Evolutionary conservation across 2,888 invertebrate species (phyloP).

Genomic region (Oligia strigilis): DNA sequence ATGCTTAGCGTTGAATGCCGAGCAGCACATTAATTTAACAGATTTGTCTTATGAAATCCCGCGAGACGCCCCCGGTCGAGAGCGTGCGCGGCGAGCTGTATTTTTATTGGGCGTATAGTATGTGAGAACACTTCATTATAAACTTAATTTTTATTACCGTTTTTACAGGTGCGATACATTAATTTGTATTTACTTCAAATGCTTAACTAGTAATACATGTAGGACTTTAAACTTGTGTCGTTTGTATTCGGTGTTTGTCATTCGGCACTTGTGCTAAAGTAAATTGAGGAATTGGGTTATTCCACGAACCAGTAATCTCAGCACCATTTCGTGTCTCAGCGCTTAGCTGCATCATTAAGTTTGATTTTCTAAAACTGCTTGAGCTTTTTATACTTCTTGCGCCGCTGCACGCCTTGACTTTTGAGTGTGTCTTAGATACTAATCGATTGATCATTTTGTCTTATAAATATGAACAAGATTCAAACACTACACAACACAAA

Average conservation of each 20-base stretch:
- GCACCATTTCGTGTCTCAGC: constrained; percentile 28
- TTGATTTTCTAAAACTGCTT: constrained; percentile 21
- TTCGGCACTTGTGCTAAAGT: constrained; percentile 15
- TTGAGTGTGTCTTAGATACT: constrained; percentile 1
- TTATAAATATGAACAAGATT: constrained; percentile 20
- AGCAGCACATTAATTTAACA: constrained; percentile 75
- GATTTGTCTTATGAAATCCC: constrained; percentile 76
- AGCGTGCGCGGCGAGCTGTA: constrained; percentile 51
- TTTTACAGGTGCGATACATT: constrained; percentile 32
- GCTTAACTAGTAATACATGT: constrained; percentile 10
- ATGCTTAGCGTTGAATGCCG: constrained; percentile 73
- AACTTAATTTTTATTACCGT: constrained; percentile 47
- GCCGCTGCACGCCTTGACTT: constrained; percentile 6
- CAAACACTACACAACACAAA: constrained; percentile 34
- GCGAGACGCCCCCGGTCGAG: constrained; percentile 62
- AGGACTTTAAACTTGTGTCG: background rate
- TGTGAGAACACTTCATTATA: constrained; percentile 50
- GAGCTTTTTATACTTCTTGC: constrained; percentile 36
- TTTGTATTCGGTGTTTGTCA: constrained; percentile 3
- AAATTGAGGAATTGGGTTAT: constrained; percentile 31
- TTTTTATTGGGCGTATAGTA: constrained; percentile 56
- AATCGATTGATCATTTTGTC: constrained; percentile 12
- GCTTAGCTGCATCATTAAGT: constrained; percentile 25
- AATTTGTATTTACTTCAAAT: constrained; percentile 13
- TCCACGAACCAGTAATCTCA: constrained; percentile 12